Conservation (phyloP, 2,888 invertebrate genomes). For the Tinea semifulvella region DNA sequence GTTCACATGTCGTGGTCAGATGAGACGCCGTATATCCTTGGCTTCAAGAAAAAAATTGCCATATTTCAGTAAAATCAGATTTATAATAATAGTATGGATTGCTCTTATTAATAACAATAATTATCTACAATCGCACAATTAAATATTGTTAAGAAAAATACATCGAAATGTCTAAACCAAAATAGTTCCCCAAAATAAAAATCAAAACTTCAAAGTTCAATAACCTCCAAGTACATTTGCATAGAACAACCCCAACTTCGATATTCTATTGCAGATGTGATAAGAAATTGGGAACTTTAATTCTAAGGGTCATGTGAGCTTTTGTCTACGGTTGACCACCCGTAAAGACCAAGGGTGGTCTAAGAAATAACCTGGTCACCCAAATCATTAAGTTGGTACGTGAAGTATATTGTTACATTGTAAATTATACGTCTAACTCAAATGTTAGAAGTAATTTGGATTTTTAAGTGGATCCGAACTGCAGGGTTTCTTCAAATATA, state of each 20-base stretch:
- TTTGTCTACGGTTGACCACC: conserved; percentile 63
- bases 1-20: no score
- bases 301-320: conserved; percentile 37
- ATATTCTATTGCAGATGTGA: conserved; percentile 17
- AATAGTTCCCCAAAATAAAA: no score
- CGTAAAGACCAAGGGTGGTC: conserved; percentile 44
- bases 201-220: conserved; percentile 4
- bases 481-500: not conserved
- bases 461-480: conserved; percentile 34
- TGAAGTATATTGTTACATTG: conserved; percentile 35
- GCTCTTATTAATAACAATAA: no score
- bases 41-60: no score
- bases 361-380: conserved; percentile 49
- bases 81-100: no score
- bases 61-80: no score
- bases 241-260: conserved; percentile 2
- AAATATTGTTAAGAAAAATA: no score
- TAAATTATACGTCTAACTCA: conserved; percentile 61
- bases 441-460: conserved; percentile 44
- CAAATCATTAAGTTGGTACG: conserved; percentile 44
- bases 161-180: no score
- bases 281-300: conserved; percentile 31
- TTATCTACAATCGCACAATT: no score
- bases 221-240: conserved; percentile 7
- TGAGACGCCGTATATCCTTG: no score